phyloP scores from a whole-genome alignment of 2,113 vertebrate species.

The Gobiocypris rarus region DNA sequence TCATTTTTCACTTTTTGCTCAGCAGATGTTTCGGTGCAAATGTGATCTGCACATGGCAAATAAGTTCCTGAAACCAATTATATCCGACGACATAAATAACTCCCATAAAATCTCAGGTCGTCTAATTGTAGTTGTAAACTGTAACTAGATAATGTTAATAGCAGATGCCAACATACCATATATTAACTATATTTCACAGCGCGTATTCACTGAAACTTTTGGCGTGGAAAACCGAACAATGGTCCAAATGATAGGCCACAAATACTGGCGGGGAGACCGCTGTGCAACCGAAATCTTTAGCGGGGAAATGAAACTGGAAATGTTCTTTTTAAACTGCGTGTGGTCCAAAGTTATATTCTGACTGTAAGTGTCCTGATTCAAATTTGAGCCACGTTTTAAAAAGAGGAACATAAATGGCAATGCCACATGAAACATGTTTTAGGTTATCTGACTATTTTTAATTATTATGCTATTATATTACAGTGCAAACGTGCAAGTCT shows the following conservation, averaged over 20 bases:
- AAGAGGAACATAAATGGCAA: background rate
- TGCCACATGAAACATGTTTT: background rate
- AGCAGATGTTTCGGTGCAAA: conserved; percentile 58
- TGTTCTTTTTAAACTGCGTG: conserved; percentile 36
- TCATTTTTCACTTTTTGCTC: conserved; percentile 32
- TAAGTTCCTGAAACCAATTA: conserved; percentile 57
- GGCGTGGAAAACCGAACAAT: conserved; percentile 20
- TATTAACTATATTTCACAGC: conserved; percentile 45
- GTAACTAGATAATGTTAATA: conserved; percentile 61
- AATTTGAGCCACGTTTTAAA: background rate
- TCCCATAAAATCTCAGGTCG: conserved; percentile 56
- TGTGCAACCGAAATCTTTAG: background rate
- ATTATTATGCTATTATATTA: background rate
- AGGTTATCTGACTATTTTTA: background rate
- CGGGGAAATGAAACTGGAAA: background rate
- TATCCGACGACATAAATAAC: conserved; percentile 58
- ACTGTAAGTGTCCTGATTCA: background rate
- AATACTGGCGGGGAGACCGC: background rate
- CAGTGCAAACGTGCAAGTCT: background rate
- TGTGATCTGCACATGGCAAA: conserved; percentile 61
- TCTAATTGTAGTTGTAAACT: conserved; percentile 62
- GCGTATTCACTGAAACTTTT: conserved; percentile 22
- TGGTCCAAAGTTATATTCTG: conserved; percentile 34
- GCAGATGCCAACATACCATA: conserved; percentile 52
- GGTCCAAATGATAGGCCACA: conserved; percentile 40